phyloP scores from a whole-genome alignment of 2,113 vertebrate species.

The Caretta caretta region DNA sequence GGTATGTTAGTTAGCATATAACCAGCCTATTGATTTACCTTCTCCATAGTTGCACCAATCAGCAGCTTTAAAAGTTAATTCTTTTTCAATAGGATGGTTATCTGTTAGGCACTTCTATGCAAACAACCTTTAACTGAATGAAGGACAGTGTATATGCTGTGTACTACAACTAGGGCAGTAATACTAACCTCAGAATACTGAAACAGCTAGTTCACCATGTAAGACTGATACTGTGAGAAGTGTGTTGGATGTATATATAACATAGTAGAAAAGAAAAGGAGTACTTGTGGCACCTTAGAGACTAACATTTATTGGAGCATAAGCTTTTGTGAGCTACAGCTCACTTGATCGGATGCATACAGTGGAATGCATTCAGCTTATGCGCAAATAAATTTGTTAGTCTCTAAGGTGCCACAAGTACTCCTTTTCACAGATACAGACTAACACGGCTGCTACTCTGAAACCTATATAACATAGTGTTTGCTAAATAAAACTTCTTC shows the following conservation, averaged over 20 bases:
- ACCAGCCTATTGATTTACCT: not conserved
- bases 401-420: no score
- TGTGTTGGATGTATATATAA: not conserved
- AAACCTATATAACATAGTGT: not conserved
- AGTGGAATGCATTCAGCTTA: no score
- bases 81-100: not conserved
- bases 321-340: no score
- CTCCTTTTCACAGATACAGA: no score
- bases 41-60: not conserved
- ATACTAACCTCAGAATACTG: accelerated
- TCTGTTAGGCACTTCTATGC: not conserved
- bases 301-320: no score
- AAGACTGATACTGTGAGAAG: not conserved
- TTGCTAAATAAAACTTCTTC: slow-evolving; percentile 2
- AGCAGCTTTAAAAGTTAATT: not conserved
- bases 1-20: not conserved
- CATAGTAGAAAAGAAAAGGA: no score
- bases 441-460: no score
- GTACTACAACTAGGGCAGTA: not conserved
- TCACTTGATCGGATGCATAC: no score
- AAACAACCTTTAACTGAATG: not conserved
- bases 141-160: accelerated
- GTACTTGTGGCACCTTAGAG: no score
- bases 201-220: accelerated
- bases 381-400: no score